These are phyloP conservation scores for Eurytoma adleriae DNA, from an alignment of 2,888 invertebrate genomes.

Conservation along the genomic window DNA sequence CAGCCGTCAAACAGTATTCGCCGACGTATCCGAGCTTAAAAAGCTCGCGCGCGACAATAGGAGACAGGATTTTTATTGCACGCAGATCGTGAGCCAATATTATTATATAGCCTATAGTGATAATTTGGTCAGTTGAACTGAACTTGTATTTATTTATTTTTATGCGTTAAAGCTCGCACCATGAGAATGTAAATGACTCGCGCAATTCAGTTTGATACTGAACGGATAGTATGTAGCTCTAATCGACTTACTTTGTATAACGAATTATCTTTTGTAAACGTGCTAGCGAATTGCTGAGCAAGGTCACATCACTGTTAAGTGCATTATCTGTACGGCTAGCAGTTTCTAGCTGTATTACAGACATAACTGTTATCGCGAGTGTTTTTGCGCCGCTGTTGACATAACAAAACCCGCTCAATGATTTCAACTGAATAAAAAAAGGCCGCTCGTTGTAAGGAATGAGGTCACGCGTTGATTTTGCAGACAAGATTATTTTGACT, in stretches of 20 bases:
- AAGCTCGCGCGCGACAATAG: slow-evolving; percentile 19
- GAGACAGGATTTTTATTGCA: slow-evolving; percentile 28
- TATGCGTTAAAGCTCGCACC: slow-evolving; percentile 32
- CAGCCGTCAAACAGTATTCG: neutral
- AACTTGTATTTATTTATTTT: slow-evolving; percentile 41
- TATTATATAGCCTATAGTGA: slow-evolving; percentile 44
- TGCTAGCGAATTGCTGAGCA: slow-evolving; percentile 15
- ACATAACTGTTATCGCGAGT: slow-evolving; percentile 17
- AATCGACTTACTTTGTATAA: too few relatives aligned
- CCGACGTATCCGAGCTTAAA: slow-evolving; percentile 36
- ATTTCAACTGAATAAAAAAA: too few relatives aligned
- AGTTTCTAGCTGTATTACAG: slow-evolving; percentile 5
- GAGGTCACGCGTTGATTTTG: too few relatives aligned
- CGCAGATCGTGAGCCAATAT: slow-evolving; percentile 18
- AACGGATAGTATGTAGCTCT: slow-evolving; percentile 36
- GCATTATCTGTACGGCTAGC: neutral
- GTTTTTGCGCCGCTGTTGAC: slow-evolving; percentile 29
- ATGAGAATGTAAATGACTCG: slow-evolving; percentile 23
- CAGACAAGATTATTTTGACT: too few relatives aligned
- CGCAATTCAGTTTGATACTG: slow-evolving; percentile 55
- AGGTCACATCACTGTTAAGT: slow-evolving; percentile 46
- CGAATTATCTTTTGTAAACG: too few relatives aligned
- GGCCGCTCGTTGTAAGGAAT: too few relatives aligned
- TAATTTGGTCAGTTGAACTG: slow-evolving; percentile 56
- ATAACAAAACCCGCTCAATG: too few relatives aligned